Evolutionary conservation across 1,140 invertebrate genomes (phyloP).

Genomic region (Agrypnia vestita): DNA sequence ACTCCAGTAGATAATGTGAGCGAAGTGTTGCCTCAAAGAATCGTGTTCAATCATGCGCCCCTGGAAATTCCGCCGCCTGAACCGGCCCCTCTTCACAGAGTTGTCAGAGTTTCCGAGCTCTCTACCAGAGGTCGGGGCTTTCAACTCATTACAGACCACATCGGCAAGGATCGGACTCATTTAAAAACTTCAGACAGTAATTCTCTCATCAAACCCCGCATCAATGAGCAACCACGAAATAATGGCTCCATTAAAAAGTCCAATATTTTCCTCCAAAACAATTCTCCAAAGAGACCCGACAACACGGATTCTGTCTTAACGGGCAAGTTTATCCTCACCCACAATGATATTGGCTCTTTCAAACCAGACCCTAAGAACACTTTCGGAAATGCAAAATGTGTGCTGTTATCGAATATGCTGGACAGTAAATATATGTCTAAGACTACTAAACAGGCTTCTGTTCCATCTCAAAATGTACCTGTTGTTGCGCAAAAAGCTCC

Average conservation of each 20-base stretch:
- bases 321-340: constrained; percentile 32
- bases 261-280: neutral
- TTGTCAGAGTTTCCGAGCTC: constrained; percentile 40
- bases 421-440: constrained; percentile 8
- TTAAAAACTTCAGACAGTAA: neutral
- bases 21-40: constrained; percentile 3
- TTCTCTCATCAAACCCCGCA: constrained; percentile 12
- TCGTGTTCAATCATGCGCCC: constrained; percentile 12
- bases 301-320: constrained; percentile 16
- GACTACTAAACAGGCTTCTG: neutral
- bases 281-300: neutral
- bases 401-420: neutral
- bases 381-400: constrained; percentile 15
- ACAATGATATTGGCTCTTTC: constrained; percentile 39
- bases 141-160: constrained; percentile 47
- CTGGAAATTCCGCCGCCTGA: neutral
- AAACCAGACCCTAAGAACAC: constrained; percentile 18
- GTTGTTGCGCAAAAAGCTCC: neutral
- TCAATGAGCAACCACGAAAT: constrained; percentile 7
- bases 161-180: neutral
- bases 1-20: neutral
- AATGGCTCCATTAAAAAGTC: neutral
- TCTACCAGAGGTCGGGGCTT: constrained; percentile 30
- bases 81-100: constrained; percentile 27
- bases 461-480: neutral